Base-by-base conservation (phyloP, 2,888 invertebrate genomes). In the Lepidochrysops patricia region DNA sequence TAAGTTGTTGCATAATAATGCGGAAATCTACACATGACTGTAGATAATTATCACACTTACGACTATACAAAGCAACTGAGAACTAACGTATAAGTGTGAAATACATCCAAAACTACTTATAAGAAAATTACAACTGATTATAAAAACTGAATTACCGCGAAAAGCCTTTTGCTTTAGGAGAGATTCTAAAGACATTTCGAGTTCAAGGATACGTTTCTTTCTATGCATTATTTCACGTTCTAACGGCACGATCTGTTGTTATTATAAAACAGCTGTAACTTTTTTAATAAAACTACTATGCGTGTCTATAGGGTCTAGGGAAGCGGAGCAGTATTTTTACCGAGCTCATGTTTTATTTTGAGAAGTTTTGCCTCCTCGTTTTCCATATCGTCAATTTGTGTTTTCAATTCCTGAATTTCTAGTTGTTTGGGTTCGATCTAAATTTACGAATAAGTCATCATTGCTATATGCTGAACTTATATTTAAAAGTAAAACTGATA, bases 301-400 rank as follows among this genome's bases (percentile, higher is more conserved):
- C 12, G 49, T 9, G 12, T 19, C 49, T 49, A 49, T 4, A n/a
- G n/a, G 12, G 19, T 15, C 13, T 43, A 43, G 7, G 15, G 29
- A 43, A 3, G 13, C 15, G n/a, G 7, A 12, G 15, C 50, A 32
- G 57, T 48, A 35, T 49, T 26, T 82, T 74, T 89, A 89, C 89
- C 89, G 61, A 88, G 82, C 0, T 85, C 84, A 69, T 84, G 80
- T 79, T 87, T 89, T 57, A 77, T 69, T 67, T 80, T 81, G 52
- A 87, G 91, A 69, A 95, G 88, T 75, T 93, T 93, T 68, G 93
- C 90, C 72, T 95, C 85, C 77, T 97, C 96, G 59, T 92, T 92
- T 74, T 97, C 96, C 96, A 97, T 96, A 81, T 95, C 94, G 60
- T 91, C 89, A 57, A 96, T 96, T 81, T 96, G 96, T 67, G 92